Evolutionary conservation across 2,888 invertebrate species (phyloP).

Genomic region (Drosophila picticornis): DNA sequence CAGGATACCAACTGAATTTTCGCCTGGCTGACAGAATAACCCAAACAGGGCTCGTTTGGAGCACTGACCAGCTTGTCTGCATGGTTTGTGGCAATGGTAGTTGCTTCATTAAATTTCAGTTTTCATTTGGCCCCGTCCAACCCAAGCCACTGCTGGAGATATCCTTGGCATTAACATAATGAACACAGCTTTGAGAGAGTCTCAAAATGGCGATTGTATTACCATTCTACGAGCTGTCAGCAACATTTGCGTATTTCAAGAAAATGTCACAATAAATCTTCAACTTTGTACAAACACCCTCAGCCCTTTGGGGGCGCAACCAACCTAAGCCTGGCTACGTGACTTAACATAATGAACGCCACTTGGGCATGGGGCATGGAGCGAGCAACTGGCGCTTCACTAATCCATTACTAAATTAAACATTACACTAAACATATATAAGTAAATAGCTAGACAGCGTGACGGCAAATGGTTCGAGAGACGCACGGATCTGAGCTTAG

Average conservation of each 20-base stretch:
- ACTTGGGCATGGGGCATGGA: constrained; percentile 1
- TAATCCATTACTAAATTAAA: constrained; percentile 85
- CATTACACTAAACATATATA: constrained; percentile 79
- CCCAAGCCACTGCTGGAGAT: constrained; percentile 9
- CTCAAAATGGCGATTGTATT: constrained; percentile 33
- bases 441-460: constrained; percentile 78
- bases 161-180: constrained; percentile 14
- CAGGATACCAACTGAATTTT: constrained; percentile 34
- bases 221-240: constrained; percentile 30
- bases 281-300: constrained; percentile 36
- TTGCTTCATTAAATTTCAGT: constrained; percentile 72
- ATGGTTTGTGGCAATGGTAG: constrained; percentile 28
- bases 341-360: constrained; percentile 77
- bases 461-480: constrained; percentile 72
- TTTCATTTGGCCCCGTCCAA: constrained; percentile 31
- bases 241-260: constrained; percentile 52
- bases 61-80: not conserved
- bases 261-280: constrained; percentile 80
- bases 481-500: constrained; percentile 23
- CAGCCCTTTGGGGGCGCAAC: constrained; percentile 8
- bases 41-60: not conserved
- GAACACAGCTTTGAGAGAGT: constrained; percentile 6
- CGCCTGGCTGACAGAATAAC: constrained; percentile 5
- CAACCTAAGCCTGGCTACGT: constrained; percentile 55
- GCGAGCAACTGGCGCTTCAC: constrained; percentile 47